These are phyloP conservation scores for Cynocephalus volans DNA, from an alignment of 2,113 vertebrate genomes.

Conservation along the genomic window DNA sequence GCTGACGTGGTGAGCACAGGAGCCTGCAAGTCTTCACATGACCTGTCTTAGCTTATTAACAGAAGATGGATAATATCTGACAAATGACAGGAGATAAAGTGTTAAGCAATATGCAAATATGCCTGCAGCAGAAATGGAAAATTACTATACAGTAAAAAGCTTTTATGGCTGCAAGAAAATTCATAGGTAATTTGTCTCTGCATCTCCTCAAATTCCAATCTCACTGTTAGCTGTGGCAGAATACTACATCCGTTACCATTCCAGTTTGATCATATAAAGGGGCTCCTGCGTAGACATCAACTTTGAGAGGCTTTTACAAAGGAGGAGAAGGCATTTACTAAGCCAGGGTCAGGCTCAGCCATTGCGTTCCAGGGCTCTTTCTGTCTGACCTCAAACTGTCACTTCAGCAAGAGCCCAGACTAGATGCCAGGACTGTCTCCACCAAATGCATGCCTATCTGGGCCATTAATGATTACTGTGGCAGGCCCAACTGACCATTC, in stretches of 20 bases:
- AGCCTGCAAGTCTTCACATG: conserved; percentile 68
- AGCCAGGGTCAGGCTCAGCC: neutral
- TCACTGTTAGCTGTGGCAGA: conserved; percentile 77
- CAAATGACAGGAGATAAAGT: conserved; percentile 86
- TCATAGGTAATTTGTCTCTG: conserved; percentile 88
- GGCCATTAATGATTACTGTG: neutral
- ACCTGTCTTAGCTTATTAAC: conserved; percentile 85
- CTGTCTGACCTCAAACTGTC: neutral
- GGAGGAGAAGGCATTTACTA: neutral
- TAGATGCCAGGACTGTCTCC: neutral
- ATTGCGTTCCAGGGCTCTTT: neutral
- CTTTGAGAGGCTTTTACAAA: neutral
- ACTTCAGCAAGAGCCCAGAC: neutral
- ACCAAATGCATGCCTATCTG: neutral
- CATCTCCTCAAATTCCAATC: conserved; percentile 83
- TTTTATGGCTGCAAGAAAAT: conserved; percentile 88
- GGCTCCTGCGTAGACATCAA: conserved; percentile 5
- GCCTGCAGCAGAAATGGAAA: conserved; percentile 88
- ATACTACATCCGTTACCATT: conserved; percentile 80
- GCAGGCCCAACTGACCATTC: rapidly evolving
- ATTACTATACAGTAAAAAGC: conserved; percentile 90
- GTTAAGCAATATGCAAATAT: conserved; percentile 89
- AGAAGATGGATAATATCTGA: conserved; percentile 88
- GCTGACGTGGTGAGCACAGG: neutral
- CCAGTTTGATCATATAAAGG: conserved; percentile 83